Evolutionary conservation across 2,888 invertebrate species (phyloP).

Genomic region (Aspidiotus destructor): DNA sequence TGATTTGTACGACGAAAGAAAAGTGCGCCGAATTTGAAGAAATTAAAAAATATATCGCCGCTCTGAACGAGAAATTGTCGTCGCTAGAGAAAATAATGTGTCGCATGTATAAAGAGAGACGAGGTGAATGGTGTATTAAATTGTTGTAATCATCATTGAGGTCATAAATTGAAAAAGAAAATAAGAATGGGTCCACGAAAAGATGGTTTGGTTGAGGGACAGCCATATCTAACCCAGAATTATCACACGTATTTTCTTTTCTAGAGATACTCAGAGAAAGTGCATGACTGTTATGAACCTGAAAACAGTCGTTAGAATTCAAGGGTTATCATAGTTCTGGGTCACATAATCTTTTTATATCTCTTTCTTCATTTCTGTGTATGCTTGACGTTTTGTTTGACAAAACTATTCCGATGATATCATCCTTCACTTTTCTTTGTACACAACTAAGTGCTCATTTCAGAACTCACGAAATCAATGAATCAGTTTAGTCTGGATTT

Average conservation of each 20-base stretch:
- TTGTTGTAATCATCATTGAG: not conserved
- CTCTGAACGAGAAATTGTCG: constrained; percentile 52
- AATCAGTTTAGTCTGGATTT: constrained; percentile 36
- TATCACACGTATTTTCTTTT: too few species aligned
- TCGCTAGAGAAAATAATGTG: constrained; percentile 55
- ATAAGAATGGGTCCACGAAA: too few species aligned
- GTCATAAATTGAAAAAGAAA: too few species aligned
- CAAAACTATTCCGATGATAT: not conserved
- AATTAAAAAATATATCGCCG: constrained; percentile 51
- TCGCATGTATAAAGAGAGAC: constrained; percentile 55
- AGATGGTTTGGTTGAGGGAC: too few species aligned
- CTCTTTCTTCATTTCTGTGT: too few species aligned
- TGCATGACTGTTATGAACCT: too few species aligned
- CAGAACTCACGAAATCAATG: constrained; percentile 36
- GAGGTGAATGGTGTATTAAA: constrained; percentile 41
- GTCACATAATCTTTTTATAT: too few species aligned
- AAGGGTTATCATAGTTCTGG: too few species aligned
- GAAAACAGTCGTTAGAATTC: too few species aligned
- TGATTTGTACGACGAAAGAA: constrained; percentile 49
- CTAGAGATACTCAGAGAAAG: too few species aligned
- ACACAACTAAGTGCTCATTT: not conserved
- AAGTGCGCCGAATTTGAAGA: constrained; percentile 54
- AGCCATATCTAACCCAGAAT: too few species aligned
- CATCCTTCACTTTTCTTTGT: not conserved
- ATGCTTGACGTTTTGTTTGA: too few species aligned